These are phyloP conservation scores for Digitonthophagus gazella DNA, from an alignment of 2,888 invertebrate genomes.

Conservation along the genomic window DNA sequence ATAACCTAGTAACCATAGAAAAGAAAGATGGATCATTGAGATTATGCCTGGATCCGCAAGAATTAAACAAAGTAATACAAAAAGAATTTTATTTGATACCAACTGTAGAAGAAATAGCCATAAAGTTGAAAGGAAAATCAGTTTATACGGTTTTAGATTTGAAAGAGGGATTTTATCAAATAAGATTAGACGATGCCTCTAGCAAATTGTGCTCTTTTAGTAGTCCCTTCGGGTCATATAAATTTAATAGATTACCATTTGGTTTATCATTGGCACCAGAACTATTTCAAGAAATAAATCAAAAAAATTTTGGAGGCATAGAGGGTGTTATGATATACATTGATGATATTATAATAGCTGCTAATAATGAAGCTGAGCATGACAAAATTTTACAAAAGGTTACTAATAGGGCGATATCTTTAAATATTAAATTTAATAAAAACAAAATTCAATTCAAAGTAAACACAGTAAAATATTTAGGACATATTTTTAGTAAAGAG, in stretches of 20 bases:
- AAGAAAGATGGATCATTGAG: conserved; percentile 11
- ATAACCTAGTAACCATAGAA: conserved; percentile 1
- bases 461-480: conserved; percentile 37
- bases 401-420: conserved; percentile 32
- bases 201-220: conserved; percentile 37
- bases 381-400: conserved; percentile 34
- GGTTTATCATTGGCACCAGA: conserved; percentile 34
- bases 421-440: conserved; percentile 37
- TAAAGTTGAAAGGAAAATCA: conserved; percentile 31
- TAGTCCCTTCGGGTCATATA: conserved; percentile 39
- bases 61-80: conserved; percentile 9
- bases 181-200: conserved; percentile 35
- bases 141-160: conserved; percentile 37
- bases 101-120: conserved; percentile 33
- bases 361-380: conserved; percentile 32
- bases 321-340: conserved; percentile 39
- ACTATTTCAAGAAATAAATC: conserved; percentile 40
- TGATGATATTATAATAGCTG: conserved; percentile 37
- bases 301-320: conserved; percentile 39
- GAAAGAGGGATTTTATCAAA: conserved; percentile 41
- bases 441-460: conserved; percentile 36
- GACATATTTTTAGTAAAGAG: conserved; percentile 28
- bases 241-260: conserved; percentile 31
- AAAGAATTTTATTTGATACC: conserved; percentile 26
- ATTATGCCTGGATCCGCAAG: conserved; percentile 8